Evolutionary conservation across 2,888 invertebrate species (phyloP), one percentile per base, ranked within the genome.

Genomic region (Bellardia pandia): DNA sequence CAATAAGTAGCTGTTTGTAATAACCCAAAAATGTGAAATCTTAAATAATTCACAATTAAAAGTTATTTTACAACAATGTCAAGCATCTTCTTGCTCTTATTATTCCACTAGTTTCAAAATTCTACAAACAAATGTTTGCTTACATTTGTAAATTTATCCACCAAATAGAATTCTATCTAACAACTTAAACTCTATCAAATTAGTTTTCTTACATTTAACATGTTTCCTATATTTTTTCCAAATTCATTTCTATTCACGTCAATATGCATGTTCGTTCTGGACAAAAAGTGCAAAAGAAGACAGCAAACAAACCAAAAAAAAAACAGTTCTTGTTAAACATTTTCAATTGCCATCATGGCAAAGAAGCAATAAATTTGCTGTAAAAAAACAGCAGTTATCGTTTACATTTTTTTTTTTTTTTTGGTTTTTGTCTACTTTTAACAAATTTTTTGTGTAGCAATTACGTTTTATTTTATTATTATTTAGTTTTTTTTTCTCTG

Each of bases 371-470:
- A 86, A 86, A 86, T 86, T 86, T 53, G 74, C 33, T 60, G 64
- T 14, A 51, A 60, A 76, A 79, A 77, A 62, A 60, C 40, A 68
- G 82, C 75, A 82, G 74, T 69, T 86, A 75, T 79, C 60, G 77
- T 81, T 86, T 56, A 42, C 42, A 37, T 53, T 75, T 66, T 56
- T 40, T 42, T 53, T 75, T 66, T 56, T 40, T 42, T 62, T 40
- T 56, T 37, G 7, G 33, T 66, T 83, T 77, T 84, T 53, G 45
- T 77, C 76, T 51, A 86, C 76, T 86, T 80, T 84, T 64, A 76
- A 80, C 71, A 86, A 86, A 84, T 80, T 83, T 86, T 86, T 84
- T 80, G 80, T 86, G 78, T 77, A 83, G 72, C 83, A 84, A 86
- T 86, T 86, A 86, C 83, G 60, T 76, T 86, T 76, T 64, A 56